phyloP scores from a whole-genome alignment of 1,140 invertebrate genomes.

The Mactra quadrangularis region DNA sequence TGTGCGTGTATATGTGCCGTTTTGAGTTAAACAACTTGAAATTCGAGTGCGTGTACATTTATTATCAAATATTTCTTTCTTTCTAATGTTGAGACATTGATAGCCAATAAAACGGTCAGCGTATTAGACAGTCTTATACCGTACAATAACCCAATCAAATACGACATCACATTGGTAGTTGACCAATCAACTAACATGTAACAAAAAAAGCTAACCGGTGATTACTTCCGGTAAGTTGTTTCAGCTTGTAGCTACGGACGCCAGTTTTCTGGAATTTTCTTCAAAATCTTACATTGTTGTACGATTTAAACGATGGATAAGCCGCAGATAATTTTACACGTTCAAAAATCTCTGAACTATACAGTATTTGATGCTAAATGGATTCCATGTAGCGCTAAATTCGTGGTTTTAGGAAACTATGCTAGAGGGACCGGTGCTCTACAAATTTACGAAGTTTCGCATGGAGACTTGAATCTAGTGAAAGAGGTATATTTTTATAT shows the following conservation, averaged over 20 bases:
- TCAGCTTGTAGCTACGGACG: slow-evolving; percentile 42
- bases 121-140: no score
- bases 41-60: no score
- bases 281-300: background rate
- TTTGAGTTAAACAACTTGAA: no score
- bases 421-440: slow-evolving; percentile 93
- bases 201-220: no score
- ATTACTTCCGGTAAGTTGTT: no score
- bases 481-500: slow-evolving; percentile 86
- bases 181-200: no score
- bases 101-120: no score
- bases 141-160: no score
- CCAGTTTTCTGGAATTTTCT: slow-evolving; percentile 50
- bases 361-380: slow-evolving; percentile 96
- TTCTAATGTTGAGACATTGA: no score
- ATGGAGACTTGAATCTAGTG: slow-evolving; percentile 89
- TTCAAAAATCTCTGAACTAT: slow-evolving; percentile 92
- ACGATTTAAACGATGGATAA: slow-evolving; percentile 87
- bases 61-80: no score
- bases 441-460: slow-evolving; percentile 93
- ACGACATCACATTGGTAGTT: no score
- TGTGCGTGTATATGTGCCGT: no score
- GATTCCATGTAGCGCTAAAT: slow-evolving; percentile 96
- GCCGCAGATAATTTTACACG: slow-evolving; percentile 95
- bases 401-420: slow-evolving; percentile 93